Percentiles rank a stretch among this genome's conserved stretches.
Evolutionary conservation across 2,113 vertebrate species (phyloP).

Genomic region (Hiodon tergisus): DNA sequence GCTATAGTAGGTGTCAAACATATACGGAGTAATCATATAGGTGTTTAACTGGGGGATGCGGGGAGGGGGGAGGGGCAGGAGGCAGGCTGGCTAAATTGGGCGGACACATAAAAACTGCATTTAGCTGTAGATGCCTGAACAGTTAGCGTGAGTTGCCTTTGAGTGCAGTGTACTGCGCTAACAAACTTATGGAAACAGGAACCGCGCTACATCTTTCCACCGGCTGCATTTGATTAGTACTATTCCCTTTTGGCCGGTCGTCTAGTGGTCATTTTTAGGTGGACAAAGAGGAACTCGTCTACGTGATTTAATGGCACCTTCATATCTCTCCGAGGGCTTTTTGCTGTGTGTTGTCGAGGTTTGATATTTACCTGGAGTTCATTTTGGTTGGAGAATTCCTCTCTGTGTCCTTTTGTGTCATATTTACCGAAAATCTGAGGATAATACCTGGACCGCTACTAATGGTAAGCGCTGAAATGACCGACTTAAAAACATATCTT

Average conservation of each 20-base stretch:
- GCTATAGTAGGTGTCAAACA: too few species aligned
- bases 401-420: constrained; percentile 27
- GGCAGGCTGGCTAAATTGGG: constrained; percentile 56
- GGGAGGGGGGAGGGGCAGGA: constrained; percentile 41
- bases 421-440: constrained; percentile 44
- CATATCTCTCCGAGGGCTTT: constrained; percentile 28
- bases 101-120: constrained; percentile 67
- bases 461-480: constrained; percentile 56
- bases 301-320: constrained; percentile 36
- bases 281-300: constrained; percentile 52
- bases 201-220: constrained; percentile 31
- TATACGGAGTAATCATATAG: constrained; percentile 51
- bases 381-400: constrained; percentile 26
- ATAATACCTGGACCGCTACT: constrained; percentile 57
- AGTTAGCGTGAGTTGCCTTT: constrained; percentile 47
- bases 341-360: constrained; percentile 37
- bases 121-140: constrained; percentile 58
- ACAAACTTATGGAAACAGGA: constrained; percentile 42
- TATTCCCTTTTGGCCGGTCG: constrained; percentile 21
- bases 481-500: neutral
- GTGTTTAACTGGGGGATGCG: constrained; percentile 48
- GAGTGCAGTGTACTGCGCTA: constrained; percentile 38
- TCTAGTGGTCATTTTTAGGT: constrained; percentile 27
- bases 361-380: constrained; percentile 47
- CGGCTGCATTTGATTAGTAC: constrained; percentile 11